phyloP scores from a whole-genome alignment of 2,888 invertebrate genomes.

The Oscheius onirici region DNA sequence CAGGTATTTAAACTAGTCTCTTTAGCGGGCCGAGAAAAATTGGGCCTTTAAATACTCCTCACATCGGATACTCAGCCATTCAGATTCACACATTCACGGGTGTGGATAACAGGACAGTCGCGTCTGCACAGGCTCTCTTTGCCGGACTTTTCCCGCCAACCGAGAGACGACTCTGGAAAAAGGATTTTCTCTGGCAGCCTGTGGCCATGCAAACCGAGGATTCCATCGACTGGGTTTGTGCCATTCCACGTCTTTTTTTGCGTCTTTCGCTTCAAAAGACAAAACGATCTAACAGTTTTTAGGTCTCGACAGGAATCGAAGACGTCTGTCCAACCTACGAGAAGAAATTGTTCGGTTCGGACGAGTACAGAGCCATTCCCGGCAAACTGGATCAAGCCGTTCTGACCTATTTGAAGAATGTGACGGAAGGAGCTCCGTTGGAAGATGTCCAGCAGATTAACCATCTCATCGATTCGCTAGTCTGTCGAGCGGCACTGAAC shows the following conservation, averaged over 20 bases:
- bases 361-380: conserved; percentile 29
- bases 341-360: conserved; percentile 22
- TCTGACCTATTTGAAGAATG: background rate
- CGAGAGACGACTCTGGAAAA: conserved; percentile 69
- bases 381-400: conserved; percentile 3
- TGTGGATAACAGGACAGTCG: conserved; percentile 85
- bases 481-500: conserved; percentile 42
- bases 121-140: conserved; percentile 72
- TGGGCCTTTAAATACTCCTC: background rate
- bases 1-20: conserved; percentile 41
- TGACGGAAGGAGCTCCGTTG: background rate
- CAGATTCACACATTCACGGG: conserved; percentile 81
- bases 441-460: conserved; percentile 31
- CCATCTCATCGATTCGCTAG: conserved; percentile 53
- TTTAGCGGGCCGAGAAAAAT: background rate
- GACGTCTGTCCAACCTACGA: conserved; percentile 44
- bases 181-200: conserved; percentile 82
- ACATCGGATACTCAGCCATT: conserved; percentile 12
- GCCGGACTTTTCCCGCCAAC: conserved; percentile 73
- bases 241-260: background rate
- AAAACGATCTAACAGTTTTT: background rate
- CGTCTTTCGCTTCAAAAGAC: background rate
- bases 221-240: conserved; percentile 48
- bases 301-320: conserved; percentile 55
- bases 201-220: conserved; percentile 81